Evolutionary conservation across 2,113 vertebrate genomes (phyloP).

Genomic region (Gymnocephalus cernua): DNA sequence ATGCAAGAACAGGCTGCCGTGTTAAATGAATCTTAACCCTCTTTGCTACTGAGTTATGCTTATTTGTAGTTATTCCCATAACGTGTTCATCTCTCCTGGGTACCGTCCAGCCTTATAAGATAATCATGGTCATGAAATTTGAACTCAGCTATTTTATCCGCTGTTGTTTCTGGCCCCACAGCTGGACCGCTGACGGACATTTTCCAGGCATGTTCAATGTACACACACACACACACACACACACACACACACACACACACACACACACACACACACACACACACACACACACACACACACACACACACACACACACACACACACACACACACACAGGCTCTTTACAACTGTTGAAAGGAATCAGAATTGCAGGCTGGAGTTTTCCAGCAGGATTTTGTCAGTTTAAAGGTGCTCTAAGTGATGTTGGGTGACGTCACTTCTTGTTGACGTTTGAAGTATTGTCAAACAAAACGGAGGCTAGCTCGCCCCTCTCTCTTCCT

Average conservation of each 20-base stretch:
- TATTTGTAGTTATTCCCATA: neutral
- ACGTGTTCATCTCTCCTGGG: neutral
- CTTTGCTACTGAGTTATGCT: accelerated
- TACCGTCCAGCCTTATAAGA: neutral
- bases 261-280: neutral
- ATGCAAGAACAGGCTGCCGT: neutral
- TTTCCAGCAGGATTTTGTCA: constrained; percentile 4
- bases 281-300: constrained; percentile 8
- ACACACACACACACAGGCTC: neutral
- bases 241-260: neutral
- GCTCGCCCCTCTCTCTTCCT: too few species aligned
- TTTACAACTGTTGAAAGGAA: neutral
- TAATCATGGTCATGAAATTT: neutral
- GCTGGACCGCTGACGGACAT: constrained; percentile 42
- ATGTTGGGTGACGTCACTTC: too few species aligned
- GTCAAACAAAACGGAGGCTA: too few species aligned
- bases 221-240: neutral
- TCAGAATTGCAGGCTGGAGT: neutral
- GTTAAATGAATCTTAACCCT: neutral
- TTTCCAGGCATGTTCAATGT: constrained; percentile 34
- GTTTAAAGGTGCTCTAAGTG: too few species aligned
- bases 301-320: constrained; percentile 14
- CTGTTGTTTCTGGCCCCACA: constrained; percentile 43
- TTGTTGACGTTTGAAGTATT: too few species aligned
- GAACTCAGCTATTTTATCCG: constrained; percentile 27